A percentile compares a stretch with the other conserved stretches of the same genome.
phyloP scores from a whole-genome alignment of 1,140 invertebrate species.

The Drosophila murphyi region DNA sequence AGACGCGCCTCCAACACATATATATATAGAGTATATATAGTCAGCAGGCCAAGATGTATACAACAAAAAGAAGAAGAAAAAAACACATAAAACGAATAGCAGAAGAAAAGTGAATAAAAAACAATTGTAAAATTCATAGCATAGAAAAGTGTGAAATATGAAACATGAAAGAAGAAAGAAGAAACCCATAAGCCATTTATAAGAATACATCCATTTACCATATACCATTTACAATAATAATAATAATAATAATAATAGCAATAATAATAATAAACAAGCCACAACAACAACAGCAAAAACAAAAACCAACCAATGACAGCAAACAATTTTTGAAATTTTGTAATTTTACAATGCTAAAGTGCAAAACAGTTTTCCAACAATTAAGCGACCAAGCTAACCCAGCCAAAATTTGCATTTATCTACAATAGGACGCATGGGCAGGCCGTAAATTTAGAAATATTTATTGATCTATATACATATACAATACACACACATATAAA shows the following conservation, averaged over 20 bases:
- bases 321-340: constrained; percentile 32
- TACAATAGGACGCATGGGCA: constrained; percentile 50
- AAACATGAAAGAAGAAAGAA: constrained; percentile 42
- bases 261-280: constrained; percentile 35
- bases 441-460: constrained; percentile 69
- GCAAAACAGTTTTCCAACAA: constrained; percentile 6
- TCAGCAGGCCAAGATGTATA: constrained; percentile 54
- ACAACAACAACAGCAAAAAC: constrained; percentile 23
- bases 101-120: constrained; percentile 10
- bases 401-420: constrained; percentile 81
- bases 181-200: constrained; percentile 19
- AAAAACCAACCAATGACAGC: constrained; percentile 6
- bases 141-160: constrained; percentile 18
- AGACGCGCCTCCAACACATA: constrained; percentile 41
- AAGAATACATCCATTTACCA: constrained; percentile 20
- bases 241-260: constrained; percentile 3
- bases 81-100: neutral
- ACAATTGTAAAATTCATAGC: constrained; percentile 55
- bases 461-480: constrained; percentile 73
- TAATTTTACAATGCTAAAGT: constrained; percentile 8
- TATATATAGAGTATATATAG: constrained; percentile 59
- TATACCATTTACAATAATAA: constrained; percentile 5
- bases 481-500: constrained; percentile 61
- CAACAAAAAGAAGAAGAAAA: constrained; percentile 21
- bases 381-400: constrained; percentile 66